A percentile compares a stretch with the other conserved stretches of the same genome.
These are phyloP conservation scores for Lichenostomus cassidix DNA, from an alignment of 2,113 vertebrate genomes.

Conservation along the genomic window DNA sequence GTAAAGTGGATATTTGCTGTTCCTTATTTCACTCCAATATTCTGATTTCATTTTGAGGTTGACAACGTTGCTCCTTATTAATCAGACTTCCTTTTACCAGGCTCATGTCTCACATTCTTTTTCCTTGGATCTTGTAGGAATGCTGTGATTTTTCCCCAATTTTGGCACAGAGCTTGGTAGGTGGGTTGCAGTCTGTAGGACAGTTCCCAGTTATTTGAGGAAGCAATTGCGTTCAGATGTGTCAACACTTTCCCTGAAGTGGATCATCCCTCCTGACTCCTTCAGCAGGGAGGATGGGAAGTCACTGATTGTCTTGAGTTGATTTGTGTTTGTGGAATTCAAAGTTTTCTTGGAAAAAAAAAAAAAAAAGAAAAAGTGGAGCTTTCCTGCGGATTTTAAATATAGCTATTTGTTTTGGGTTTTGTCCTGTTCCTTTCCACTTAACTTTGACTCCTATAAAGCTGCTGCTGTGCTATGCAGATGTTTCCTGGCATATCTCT, in stretches of 20 bases:
- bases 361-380: neutral
- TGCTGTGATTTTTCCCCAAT: neutral
- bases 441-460: neutral
- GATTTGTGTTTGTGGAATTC: neutral
- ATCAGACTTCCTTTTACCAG: neutral
- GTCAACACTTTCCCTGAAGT: constrained; percentile 9
- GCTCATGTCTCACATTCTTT: neutral
- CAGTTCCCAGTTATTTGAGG: constrained; percentile 35
- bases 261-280: neutral
- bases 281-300: neutral
- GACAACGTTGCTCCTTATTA: neutral
- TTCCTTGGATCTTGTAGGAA: neutral
- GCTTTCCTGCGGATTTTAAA: neutral
- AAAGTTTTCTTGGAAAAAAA: neutral
- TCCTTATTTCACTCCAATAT: neutral
- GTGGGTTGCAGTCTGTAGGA: constrained; percentile 12
- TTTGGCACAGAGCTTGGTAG: neutral
- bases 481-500: constrained; percentile 51
- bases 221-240: neutral
- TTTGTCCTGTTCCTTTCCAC: neutral
- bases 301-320: neutral
- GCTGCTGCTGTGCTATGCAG: neutral
- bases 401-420: neutral
- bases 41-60: neutral
- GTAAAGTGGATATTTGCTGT: neutral